phyloP scores from a whole-genome alignment of 2,888 invertebrate genomes.

The Drosophila rubida region DNA sequence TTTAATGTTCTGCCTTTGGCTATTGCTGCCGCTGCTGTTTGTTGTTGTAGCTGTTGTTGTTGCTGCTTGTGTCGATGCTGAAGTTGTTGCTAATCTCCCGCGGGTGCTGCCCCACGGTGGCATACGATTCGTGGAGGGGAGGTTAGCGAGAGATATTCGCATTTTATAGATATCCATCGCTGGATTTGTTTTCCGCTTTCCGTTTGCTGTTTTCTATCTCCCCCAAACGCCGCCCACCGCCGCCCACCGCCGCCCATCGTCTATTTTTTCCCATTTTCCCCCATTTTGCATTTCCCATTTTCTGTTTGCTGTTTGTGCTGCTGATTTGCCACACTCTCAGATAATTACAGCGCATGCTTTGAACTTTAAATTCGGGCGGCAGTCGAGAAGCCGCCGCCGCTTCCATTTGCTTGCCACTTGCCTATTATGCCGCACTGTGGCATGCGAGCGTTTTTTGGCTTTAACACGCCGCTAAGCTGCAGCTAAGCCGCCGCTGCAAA shows the following conservation, averaged over 20 bases:
- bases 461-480: slow-evolving; percentile 68
- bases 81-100: slow-evolving; percentile 30
- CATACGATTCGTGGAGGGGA: slow-evolving; percentile 11
- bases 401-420: not conserved
- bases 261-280: not conserved
- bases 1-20: slow-evolving; percentile 63
- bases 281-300: not conserved
- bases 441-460: slow-evolving; percentile 45
- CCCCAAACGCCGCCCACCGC: too few relatives aligned
- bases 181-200: slow-evolving; percentile 20
- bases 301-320: slow-evolving; percentile 23
- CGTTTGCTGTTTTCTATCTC: slow-evolving; percentile 1
- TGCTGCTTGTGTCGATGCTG: slow-evolving; percentile 18
- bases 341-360: slow-evolving; percentile 59
- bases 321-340: slow-evolving; percentile 40
- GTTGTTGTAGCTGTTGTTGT: slow-evolving; percentile 32
- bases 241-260: too few relatives aligned
- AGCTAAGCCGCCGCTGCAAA: slow-evolving; percentile 57
- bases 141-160: slow-evolving; percentile 6
- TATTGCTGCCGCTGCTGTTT: slow-evolving; percentile 9
- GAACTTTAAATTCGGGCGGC: slow-evolving; percentile 37
- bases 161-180: slow-evolving; percentile 17
- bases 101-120: slow-evolving; percentile 9
- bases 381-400: not conserved
- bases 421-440: slow-evolving; percentile 33